A percentile compares a stretch with the other conserved stretches of the same genome.
These are phyloP conservation scores for Brenthis daphne DNA, from an alignment of 2,888 invertebrate species.

Conservation along the genomic window DNA sequence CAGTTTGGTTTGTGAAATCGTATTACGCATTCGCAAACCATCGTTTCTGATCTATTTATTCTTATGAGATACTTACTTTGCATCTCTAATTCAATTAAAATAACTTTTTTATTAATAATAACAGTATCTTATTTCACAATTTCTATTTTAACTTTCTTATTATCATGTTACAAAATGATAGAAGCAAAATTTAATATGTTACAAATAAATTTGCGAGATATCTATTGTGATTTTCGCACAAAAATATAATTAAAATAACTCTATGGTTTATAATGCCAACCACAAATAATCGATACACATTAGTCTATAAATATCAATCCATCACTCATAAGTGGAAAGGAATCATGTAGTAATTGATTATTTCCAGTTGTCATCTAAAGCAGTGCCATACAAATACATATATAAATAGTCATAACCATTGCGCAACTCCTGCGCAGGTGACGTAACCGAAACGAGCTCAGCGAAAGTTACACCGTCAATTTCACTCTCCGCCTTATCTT, in stretches of 20 bases:
- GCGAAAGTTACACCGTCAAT: conserved; percentile 76
- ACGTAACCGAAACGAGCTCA: conserved; percentile 78
- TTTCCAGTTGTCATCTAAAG: conserved; percentile 72
- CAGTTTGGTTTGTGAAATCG: conserved; percentile 31
- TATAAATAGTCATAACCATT: conserved; percentile 71
- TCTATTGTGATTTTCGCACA: too few species aligned
- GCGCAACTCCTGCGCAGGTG: conserved; percentile 65
- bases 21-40: conserved; percentile 12
- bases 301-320: too few species aligned
- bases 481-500: conserved; percentile 74
- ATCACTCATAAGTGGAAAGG: conserved; percentile 51
- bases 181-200: too few species aligned
- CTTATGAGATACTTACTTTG: not conserved
- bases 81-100: not conserved
- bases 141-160: too few species aligned
- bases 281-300: too few species aligned
- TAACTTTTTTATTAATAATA: too few species aligned
- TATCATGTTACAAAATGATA: too few species aligned
- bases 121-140: too few species aligned
- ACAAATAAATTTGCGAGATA: too few species aligned
- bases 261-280: too few species aligned
- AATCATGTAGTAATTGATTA: conserved; percentile 63
- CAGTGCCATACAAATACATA: conserved; percentile 61
- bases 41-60: not conserved
- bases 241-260: too few species aligned